Evolutionary conservation across 37 sponge, comb jelly and placozoan species (phyloP).

Genomic region (Cladorhizidae sp.): DNA sequence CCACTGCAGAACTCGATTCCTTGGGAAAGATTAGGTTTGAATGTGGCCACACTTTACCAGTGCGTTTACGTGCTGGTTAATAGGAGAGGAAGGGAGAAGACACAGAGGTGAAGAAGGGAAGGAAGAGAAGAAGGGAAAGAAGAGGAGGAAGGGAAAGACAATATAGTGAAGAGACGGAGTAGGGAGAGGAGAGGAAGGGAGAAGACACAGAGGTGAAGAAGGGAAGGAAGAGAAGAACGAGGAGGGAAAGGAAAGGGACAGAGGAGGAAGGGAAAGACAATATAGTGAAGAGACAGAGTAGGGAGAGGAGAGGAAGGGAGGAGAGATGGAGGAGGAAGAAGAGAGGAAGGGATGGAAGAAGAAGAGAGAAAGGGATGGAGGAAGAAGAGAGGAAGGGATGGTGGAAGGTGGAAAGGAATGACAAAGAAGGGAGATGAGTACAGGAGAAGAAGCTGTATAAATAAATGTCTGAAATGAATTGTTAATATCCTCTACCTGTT

Average conservation of each 20-base stretch:
- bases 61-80: conserved; percentile 49
- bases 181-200: not conserved
- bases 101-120: conserved; percentile 13
- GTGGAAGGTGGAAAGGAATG: not conserved
- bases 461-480: no score
- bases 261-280: conserved; percentile 9
- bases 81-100: not conserved
- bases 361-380: not conserved
- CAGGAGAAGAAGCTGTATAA: not conserved
- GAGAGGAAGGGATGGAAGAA: not conserved
- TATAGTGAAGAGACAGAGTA: not conserved
- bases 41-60: conserved; percentile 27
- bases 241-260: not conserved
- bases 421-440: not conserved
- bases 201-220: conserved; percentile 10
- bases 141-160: conserved; percentile 9
- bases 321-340: conserved; percentile 9
- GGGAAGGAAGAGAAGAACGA: not conserved
- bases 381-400: conserved; percentile 7
- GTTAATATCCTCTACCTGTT: no score
- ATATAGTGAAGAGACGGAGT: not conserved
- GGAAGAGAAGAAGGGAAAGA: not conserved
- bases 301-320: not conserved
- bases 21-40: no score
- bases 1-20: no score